Evolutionary conservation across 2,797 vertebrate genomes (phyloP), one percentile per base, ranked within the genome.

Genomic region (Triplophysa bombifrons): DNA sequence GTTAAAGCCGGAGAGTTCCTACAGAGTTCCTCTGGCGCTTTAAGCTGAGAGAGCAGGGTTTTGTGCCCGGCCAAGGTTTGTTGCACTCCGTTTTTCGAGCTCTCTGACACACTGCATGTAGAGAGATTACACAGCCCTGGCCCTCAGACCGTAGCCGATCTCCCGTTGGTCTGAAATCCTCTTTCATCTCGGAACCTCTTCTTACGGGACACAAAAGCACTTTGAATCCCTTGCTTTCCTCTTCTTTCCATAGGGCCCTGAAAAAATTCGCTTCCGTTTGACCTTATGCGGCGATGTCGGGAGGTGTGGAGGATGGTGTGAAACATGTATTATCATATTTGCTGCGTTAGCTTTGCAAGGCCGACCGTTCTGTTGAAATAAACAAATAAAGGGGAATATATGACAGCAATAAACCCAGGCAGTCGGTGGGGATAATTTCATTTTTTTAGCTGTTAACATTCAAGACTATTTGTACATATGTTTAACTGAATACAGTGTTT

Each of bases 71-170:
- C 51, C 48, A 71, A 61, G 74, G 80, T 84, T 84, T 78, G 76
- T 73, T 38, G 48, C 55, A 13, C 67, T 69, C 70, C 69, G 72
- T 79, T 84, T 85, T 76, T 70, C 44, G 78, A 80, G 65, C 77
- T 46, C 76, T 77, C 74, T 69, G 80, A 72, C 78, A 81, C 76
- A 56, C 82, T 67, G 69, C 64, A 79, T 73, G 79, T 67, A 56
- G 56, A 63, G 63, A 85, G 83, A 84, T 84, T 86, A 86, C 82
- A 85, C 76, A 27, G 74, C 56, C 81, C 68, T 53, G 68, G 80
- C 81, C 78, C 69, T 82, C 70, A 74, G 77, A 83, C 84, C 80
- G 30, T 80, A 76, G 73, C 85, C 63, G 81, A 82, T 83, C 85
- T 82, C 65, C 75, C 80, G 81, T 83, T 69, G 68, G 80, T 67